Evolutionary conservation across 2,113 vertebrate genomes (phyloP).

Genomic region (Engraulis encrasicolus): DNA sequence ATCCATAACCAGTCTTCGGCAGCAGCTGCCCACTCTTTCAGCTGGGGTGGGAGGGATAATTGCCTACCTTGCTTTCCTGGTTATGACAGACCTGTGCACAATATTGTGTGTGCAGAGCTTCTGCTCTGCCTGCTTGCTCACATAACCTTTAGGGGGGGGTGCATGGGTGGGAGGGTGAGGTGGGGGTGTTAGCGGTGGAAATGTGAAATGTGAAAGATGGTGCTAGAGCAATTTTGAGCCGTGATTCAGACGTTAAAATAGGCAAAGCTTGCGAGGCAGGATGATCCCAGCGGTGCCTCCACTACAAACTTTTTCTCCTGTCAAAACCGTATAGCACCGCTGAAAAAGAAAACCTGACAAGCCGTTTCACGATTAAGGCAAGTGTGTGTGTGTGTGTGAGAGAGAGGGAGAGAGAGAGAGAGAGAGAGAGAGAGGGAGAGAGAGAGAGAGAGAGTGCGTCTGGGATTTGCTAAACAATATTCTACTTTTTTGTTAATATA

Average conservation of each 20-base stretch:
- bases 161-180: too few relatives aligned
- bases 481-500: not conserved
- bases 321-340: not conserved
- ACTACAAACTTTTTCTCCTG: slow-evolving; percentile 9
- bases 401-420: too few relatives aligned
- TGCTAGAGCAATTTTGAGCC: slow-evolving; percentile 71
- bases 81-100: too few relatives aligned
- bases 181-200: too few relatives aligned
- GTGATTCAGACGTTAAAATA: slow-evolving; percentile 75
- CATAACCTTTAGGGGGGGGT: too few relatives aligned
- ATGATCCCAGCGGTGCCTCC: slow-evolving; percentile 42
- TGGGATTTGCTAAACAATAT: slow-evolving; percentile 12
- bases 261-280: slow-evolving; percentile 68
- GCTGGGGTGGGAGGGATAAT: too few relatives aligned
- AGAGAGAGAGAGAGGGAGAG: too few relatives aligned
- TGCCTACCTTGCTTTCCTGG: too few relatives aligned
- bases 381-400: too few relatives aligned
- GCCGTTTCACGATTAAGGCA: slow-evolving; percentile 43
- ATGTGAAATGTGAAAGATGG: slow-evolving; percentile 59
- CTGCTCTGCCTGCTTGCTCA: slow-evolving; percentile 41
- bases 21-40: too few relatives aligned
- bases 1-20: too few relatives aligned
- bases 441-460: not conserved
- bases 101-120: too few relatives aligned
- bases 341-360: slow-evolving; percentile 52